These are phyloP conservation scores for Hippoglossus hippoglossus DNA, from an alignment of 2,797 vertebrate species.

Conservation along the genomic window DNA sequence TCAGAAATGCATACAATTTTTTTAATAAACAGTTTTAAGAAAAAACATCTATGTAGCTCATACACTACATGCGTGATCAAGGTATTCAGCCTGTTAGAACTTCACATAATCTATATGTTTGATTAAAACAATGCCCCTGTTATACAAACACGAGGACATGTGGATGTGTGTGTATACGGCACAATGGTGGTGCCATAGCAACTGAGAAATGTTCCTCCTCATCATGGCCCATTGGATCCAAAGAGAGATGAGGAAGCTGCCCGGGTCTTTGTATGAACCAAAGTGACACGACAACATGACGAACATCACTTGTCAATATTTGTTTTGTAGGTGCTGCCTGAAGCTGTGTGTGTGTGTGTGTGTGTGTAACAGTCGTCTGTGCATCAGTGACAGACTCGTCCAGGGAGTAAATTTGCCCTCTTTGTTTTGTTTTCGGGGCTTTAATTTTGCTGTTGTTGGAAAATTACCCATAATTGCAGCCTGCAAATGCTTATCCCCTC, in stretches of 20 bases:
- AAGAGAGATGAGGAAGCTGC: constrained; percentile 30
- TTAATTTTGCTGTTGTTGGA: constrained; percentile 87
- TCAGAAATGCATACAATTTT: too few species aligned
- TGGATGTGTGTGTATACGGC: constrained; percentile 12
- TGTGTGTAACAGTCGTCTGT: constrained; percentile 31
- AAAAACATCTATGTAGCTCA: not conserved
- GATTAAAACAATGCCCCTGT: constrained; percentile 12
- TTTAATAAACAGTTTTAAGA: too few species aligned
- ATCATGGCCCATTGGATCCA: constrained; percentile 19
- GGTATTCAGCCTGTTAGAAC: not conserved
- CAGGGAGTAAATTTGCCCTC: constrained; percentile 79
- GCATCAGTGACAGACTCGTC: constrained; percentile 77
- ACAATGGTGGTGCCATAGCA: constrained; percentile 38
- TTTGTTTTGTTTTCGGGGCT: constrained; percentile 86
- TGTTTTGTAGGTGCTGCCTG: constrained; percentile 63
- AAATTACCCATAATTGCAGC: constrained; percentile 89
- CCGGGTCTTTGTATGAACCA: constrained; percentile 20
- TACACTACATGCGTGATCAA: not conserved
- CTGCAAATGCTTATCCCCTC: constrained; percentile 83
- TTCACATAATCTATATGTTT: not conserved
- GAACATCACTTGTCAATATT: constrained; percentile 72
- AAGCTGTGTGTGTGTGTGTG: constrained; percentile 41
- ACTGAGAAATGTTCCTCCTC: constrained; percentile 26
- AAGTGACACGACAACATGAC: constrained; percentile 60
- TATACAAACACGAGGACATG: constrained; percentile 15